A percentile compares a stretch with the other conserved stretches of the same genome.
These are phyloP conservation scores for Polymixis flavicincta DNA, from an alignment of 2,888 invertebrate species.

Conservation along the genomic window DNA sequence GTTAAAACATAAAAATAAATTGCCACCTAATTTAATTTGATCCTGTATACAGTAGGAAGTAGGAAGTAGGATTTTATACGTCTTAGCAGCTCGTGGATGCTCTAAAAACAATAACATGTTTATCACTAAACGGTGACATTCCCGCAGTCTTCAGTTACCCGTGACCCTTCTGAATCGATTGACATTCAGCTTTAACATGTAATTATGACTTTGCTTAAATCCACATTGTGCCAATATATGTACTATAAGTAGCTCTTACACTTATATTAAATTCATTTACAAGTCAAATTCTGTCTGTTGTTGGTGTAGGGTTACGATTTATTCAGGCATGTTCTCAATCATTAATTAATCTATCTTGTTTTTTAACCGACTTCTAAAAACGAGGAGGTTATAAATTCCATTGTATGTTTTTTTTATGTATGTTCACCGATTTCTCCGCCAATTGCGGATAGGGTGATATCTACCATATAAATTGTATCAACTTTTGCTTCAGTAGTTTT, in stretches of 20 bases:
- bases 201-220: constrained; percentile 58
- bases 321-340: not conserved
- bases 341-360: not conserved
- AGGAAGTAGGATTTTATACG: not conserved
- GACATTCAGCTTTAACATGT: constrained; percentile 46
- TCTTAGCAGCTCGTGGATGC: not conserved
- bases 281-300: constrained; percentile 21
- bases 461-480: too few relatives aligned
- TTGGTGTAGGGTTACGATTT: not conserved
- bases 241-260: constrained; percentile 15
- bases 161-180: constrained; percentile 65
- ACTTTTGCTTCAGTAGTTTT: too few relatives aligned
- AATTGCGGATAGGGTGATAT: too few relatives aligned
- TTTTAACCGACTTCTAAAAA: too few relatives aligned
- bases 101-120: constrained; percentile 23
- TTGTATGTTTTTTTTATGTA: too few relatives aligned
- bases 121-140: constrained; percentile 1
- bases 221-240: constrained; percentile 23
- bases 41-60: not conserved
- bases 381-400: too few relatives aligned
- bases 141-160: constrained; percentile 50
- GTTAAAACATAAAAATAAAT: too few relatives aligned
- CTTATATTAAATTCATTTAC: constrained; percentile 30
- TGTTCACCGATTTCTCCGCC: too few relatives aligned
- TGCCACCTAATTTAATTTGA: too few relatives aligned